These are phyloP conservation scores for Calliscelio sp. DNA, from an alignment of 2,888 invertebrate species.

Conservation along the genomic window DNA sequence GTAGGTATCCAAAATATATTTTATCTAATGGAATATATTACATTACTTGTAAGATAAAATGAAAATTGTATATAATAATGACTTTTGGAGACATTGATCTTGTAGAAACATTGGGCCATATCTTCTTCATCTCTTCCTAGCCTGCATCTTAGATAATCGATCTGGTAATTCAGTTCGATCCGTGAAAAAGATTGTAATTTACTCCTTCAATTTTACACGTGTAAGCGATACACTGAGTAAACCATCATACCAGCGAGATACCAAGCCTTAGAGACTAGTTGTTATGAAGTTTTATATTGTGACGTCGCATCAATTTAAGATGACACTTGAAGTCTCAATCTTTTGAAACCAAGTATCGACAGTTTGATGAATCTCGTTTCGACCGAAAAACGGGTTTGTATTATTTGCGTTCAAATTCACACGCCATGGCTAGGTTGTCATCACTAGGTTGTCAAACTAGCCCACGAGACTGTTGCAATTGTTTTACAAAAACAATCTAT, in stretches of 20 bases:
- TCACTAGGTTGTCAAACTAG: not conserved
- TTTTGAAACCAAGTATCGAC: too few relatives aligned
- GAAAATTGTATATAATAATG: too few relatives aligned
- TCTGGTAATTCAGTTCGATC: not conserved
- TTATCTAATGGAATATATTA: too few relatives aligned
- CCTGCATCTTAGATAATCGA: not conserved
- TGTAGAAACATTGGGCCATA: constrained; percentile 12
- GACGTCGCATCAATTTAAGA: not conserved
- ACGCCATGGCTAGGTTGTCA: too few relatives aligned
- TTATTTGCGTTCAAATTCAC: not conserved
- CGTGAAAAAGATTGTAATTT: not conserved
- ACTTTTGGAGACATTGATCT: not conserved
- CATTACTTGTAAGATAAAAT: too few relatives aligned
- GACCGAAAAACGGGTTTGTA: not conserved
- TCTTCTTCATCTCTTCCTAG: not conserved
- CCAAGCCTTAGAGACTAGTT: not conserved
- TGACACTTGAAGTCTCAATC: too few relatives aligned
- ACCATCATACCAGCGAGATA: not conserved
- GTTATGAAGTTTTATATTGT: constrained; percentile 1
- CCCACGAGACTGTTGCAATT: not conserved
- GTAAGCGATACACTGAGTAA: not conserved
- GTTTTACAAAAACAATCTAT: not conserved
- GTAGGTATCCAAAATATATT: too few relatives aligned
- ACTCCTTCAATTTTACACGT: not conserved
- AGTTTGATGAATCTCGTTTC: too few relatives aligned